phyloP scores from a whole-genome alignment of 2,888 invertebrate genomes.

The Conchocele bisecta region DNA sequence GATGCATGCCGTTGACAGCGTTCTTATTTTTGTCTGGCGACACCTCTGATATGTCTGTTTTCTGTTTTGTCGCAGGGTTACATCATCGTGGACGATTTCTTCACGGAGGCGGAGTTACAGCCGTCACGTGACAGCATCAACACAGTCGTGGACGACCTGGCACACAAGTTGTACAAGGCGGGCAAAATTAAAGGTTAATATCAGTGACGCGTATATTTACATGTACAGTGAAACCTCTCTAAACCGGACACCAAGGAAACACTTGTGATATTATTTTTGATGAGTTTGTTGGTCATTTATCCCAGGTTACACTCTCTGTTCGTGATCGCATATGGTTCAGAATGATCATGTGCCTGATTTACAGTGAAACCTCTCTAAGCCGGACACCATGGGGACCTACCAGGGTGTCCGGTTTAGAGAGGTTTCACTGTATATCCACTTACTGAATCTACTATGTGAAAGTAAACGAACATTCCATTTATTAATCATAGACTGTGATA shows the following conservation, averaged over 20 bases:
- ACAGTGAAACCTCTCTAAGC: too few species aligned
- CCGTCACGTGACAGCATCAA: constrained; percentile 65
- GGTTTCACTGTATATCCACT: too few species aligned
- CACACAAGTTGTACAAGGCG: constrained; percentile 68
- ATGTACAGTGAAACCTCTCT: too few species aligned
- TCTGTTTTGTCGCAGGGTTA: constrained; percentile 74
- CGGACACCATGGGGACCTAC: too few species aligned
- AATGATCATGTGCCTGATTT: not conserved
- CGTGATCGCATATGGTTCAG: not conserved
- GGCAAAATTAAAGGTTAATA: constrained; percentile 70
- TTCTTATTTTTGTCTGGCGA: too few species aligned
- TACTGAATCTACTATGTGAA: too few species aligned
- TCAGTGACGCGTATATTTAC: too few species aligned
- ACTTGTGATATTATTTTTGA: not conserved
- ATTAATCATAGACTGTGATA: too few species aligned
- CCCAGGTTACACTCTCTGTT: not conserved
- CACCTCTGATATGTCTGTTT: too few species aligned
- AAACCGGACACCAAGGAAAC: not conserved
- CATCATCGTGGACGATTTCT: constrained; percentile 72
- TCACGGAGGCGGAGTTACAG: constrained; percentile 69
- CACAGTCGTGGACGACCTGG: constrained; percentile 70
- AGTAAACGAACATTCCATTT: too few species aligned
- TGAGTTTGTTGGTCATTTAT: not conserved
- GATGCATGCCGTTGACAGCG: too few species aligned
- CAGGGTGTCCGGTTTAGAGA: too few species aligned